phyloP scores from a whole-genome alignment of 2,113 vertebrate species.

The Halcyon senegalensis region DNA sequence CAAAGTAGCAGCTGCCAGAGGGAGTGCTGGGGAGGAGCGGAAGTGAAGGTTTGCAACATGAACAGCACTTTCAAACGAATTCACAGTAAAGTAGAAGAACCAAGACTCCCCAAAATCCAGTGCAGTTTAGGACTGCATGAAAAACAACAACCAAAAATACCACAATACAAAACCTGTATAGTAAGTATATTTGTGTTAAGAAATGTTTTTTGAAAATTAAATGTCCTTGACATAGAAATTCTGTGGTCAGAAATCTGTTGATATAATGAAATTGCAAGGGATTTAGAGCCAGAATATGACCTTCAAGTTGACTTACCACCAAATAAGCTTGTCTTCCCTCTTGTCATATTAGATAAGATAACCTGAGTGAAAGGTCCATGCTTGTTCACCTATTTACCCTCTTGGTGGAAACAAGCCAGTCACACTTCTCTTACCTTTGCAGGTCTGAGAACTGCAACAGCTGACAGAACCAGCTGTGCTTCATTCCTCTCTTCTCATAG shows the following conservation, averaged over 20 bases:
- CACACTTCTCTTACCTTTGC: not conserved
- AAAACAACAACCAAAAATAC: not conserved
- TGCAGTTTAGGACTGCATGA: not conserved
- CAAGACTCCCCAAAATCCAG: not conserved
- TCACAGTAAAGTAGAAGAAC: not conserved
- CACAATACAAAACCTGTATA: not conserved
- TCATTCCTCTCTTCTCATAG: not conserved
- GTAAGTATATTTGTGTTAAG: not conserved
- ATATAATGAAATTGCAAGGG: not conserved
- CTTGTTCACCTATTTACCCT: not conserved
- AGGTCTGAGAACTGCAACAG: not conserved
- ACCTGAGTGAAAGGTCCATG: not conserved
- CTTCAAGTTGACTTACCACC: not conserved
- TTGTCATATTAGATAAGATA: not conserved
- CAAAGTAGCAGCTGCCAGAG: not conserved
- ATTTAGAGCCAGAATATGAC: not conserved
- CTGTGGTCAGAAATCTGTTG: not conserved
- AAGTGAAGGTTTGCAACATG: not conserved
- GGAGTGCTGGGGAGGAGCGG: not conserved
- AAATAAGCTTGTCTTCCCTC: not conserved
- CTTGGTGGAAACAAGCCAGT: not conserved
- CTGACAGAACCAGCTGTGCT: conserved; percentile 6
- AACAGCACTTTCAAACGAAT: not conserved
- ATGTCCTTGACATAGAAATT: not conserved
- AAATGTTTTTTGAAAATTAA: not conserved